Evolutionary conservation across 2,113 vertebrate genomes (phyloP), one percentile per base, ranked within the genome.

Genomic region (Pachypanchax playfairii): DNA sequence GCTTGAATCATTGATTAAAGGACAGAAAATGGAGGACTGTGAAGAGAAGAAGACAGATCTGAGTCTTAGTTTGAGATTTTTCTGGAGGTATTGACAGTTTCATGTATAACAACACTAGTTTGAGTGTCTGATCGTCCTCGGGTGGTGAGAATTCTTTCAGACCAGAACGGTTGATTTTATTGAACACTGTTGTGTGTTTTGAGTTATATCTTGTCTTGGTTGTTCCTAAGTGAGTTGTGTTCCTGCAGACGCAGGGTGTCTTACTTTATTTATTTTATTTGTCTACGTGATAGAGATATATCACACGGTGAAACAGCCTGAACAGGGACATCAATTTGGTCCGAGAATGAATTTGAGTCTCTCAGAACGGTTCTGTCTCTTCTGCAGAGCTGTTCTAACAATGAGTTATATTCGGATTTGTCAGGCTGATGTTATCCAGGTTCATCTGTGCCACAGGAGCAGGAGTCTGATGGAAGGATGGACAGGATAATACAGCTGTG

Each of bases 401-500:
- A 67, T 71, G 71, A 73, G 50, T 77, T 42, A 72, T 75, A 56
- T 62, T 53, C n/a, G 44, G 17, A 59, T 81, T 58, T 73, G 43
- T 72, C 75, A 49, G 21, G 3, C 57, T 51, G 48, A 69, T 29
- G 33, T 65, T 60, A 24, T 22, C 61, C 55, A 42, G 65, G 43
- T 79, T 71, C 55, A 50, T 49, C 36, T 51, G 47, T 10, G 8
- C 10, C 5, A 5, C 20, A 36, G 18, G 20, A 80, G 21, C 41
- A n/a, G 25, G 13, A 29, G 35, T 51, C 21, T 75, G 73, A 77
- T 62, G 46, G n/a, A n/a, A n/a, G 7, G 55, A 72, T 65, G 66
- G 66, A 13, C 2, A 35, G 25, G 38, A 71, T 53, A 60, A 47
- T 15, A 39, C 55, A 18, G 63, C 25, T 52, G n/a, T 15, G 33